phyloP scores from a whole-genome alignment of 2,113 vertebrate genomes.

The Vanacampus margaritifer region DNA sequence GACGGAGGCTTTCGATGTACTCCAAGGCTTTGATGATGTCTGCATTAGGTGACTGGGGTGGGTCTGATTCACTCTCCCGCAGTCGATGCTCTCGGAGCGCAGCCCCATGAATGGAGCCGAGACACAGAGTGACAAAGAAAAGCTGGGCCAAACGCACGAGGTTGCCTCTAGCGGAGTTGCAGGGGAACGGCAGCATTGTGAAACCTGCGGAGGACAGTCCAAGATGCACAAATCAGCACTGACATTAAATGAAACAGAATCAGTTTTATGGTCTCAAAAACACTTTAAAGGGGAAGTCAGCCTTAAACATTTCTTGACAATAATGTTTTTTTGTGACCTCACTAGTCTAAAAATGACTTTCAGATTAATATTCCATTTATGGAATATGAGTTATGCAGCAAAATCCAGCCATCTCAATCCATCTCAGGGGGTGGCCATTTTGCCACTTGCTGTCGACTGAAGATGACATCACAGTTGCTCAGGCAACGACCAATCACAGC shows the following conservation, averaged over 20 bases:
- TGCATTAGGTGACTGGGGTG: slow-evolving; percentile 69
- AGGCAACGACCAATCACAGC: no score
- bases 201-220: slow-evolving; percentile 70
- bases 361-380: no score
- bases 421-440: no score
- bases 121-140: slow-evolving; percentile 62
- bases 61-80: slow-evolving; percentile 75
- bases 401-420: no score
- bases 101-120: slow-evolving; percentile 70
- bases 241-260: not conserved
- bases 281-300: not conserved
- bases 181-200: slow-evolving; percentile 72
- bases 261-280: not conserved
- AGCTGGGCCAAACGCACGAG: slow-evolving; percentile 68
- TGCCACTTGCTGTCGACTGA: no score
- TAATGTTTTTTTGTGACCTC: no score
- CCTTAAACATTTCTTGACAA: no score
- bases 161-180: slow-evolving; percentile 60
- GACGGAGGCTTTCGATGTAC: slow-evolving; percentile 87
- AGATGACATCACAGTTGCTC: no score
- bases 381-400: no score
- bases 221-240: slow-evolving; percentile 16
- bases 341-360: no score
- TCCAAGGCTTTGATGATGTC: slow-evolving; percentile 94
- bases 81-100: slow-evolving; percentile 82